Evolutionary conservation across 2,888 invertebrate genomes (phyloP), one percentile per base, ranked within the genome.

Genomic region (Vanessa cardui): DNA sequence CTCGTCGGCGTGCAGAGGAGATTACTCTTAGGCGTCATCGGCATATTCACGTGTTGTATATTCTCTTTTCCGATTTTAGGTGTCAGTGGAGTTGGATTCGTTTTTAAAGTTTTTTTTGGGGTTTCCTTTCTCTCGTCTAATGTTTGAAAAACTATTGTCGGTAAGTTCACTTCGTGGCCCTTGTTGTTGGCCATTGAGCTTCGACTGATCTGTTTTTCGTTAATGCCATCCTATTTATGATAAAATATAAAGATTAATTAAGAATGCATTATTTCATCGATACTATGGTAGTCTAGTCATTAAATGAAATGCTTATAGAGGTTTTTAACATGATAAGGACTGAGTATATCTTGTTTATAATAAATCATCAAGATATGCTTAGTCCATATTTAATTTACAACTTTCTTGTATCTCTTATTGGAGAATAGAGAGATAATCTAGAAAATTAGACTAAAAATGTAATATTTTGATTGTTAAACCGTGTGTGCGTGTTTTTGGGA

Each of bases 191-290:
- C 86, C 82, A 94, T 83, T 0, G 94, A 94, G 72, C 94, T 94
- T 69, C 94, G 92, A 33, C 94, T 81, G 71, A 93, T 92, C 61
- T 90, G 86, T 46, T 91, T 89, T 46, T 92, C 87, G 64, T 92
- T 87, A 58, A 94, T 88, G 69, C 89, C 84, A 47, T 94, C 93
- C 89, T 94, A 88, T 18, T 89, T 90, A 62, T 77, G 62, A 66
- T 64, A 54, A 58, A 52, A 46, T 68, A 70, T 0, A 39, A 39
- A 39, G 9, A 39, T 39, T 12, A 39, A 39, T 9, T 39, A 39
- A 9, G 39, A 39, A 12, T 39, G 39, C 39, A 39, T 39, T 3
- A 39, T 39, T 39, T 9, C 39, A 4, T 39, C 9, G 9, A 39
- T 12, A 12, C 3, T 9, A 39, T 39, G 5, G 26, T 26, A 26